phyloP scores from a whole-genome alignment of 1,140 invertebrate genomes.

The Meloidogyne chitwoodi region DNA sequence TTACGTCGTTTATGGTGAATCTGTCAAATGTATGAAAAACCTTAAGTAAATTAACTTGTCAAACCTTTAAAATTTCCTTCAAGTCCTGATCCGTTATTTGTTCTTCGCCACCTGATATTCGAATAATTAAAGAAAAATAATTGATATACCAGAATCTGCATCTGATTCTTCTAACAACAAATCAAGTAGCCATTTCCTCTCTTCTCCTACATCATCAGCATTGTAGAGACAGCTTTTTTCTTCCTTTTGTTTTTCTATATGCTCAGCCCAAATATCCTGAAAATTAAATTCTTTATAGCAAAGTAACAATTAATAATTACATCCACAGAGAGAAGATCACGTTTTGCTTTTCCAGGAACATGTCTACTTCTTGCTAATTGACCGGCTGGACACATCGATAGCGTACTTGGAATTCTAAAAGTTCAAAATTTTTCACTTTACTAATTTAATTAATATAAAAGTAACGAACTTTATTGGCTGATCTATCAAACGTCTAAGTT shows the following conservation, averaged over 20 bases:
- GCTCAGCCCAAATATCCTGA: conserved; percentile 40
- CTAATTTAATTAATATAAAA: too few relatives aligned
- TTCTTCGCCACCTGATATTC: conserved; percentile 32
- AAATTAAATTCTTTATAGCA: not conserved
- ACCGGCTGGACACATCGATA: conserved; percentile 17
- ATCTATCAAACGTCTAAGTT: conserved; percentile 39
- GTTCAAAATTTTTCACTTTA: not conserved
- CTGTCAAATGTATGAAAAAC: conserved; percentile 24
- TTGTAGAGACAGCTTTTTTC: conserved; percentile 44
- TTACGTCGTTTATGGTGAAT: conserved; percentile 41
- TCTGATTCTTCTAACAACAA: conserved; percentile 49
- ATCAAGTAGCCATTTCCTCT: conserved; percentile 45
- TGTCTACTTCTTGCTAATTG: conserved; percentile 28
- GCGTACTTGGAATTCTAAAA: conserved; percentile 44
- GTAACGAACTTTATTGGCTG: conserved; percentile 47
- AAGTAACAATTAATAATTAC: not conserved
- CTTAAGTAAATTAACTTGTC: not conserved
- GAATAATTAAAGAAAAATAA: not conserved
- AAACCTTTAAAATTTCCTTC: conserved; percentile 33
- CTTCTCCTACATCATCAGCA: conserved; percentile 17
- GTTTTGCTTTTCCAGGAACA: conserved; percentile 36
- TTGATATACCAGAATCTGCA: conserved; percentile 35
- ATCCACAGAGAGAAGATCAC: conserved; percentile 42
- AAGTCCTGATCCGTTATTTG: conserved; percentile 41
- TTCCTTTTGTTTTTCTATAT: conserved; percentile 23